Conservation (phyloP, 2,797 vertebrate genomes). For the Leptodactylus fallax region DNA sequence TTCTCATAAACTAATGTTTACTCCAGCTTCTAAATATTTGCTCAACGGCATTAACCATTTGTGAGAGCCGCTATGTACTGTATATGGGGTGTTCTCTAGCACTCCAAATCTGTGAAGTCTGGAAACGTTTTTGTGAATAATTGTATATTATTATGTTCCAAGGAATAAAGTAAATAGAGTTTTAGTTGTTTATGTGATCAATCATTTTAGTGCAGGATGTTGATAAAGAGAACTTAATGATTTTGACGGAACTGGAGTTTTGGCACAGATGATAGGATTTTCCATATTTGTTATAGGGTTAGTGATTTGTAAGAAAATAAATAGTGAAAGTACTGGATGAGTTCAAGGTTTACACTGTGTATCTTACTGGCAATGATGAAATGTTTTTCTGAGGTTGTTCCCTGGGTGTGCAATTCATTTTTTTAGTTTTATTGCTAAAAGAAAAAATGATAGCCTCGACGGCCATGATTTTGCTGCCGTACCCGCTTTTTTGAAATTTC, state of each 20-base stretch:
- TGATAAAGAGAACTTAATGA: slow-evolving; percentile 29
- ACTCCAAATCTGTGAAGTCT: slow-evolving; percentile 8
- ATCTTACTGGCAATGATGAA: slow-evolving; percentile 3
- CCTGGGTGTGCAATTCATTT: not conserved
- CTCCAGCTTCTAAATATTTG: slow-evolving; percentile 11
- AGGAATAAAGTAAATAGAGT: slow-evolving; percentile 38
- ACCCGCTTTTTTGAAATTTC: too few species aligned
- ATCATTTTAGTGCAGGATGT: slow-evolving; percentile 42
- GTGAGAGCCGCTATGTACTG: not conserved
- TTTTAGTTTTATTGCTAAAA: too few species aligned
- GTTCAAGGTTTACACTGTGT: not conserved
- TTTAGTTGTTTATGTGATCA: slow-evolving; percentile 38
- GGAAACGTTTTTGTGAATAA: slow-evolving; percentile 22
- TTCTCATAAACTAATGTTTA: slow-evolving; percentile 25
- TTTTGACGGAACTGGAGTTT: slow-evolving; percentile 5
- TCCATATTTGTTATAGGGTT: not conserved
- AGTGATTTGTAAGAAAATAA: not conserved
- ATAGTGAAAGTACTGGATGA: not conserved
- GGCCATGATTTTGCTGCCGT: too few species aligned
- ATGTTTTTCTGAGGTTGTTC: not conserved
- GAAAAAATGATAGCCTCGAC: too few species aligned
- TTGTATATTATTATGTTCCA: slow-evolving; percentile 40
- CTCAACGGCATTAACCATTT: not conserved
- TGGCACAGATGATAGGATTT: not conserved
- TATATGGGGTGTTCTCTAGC: not conserved